These are phyloP conservation scores for Sparidentex hasta DNA, from an alignment of 2,797 vertebrate species.

Conservation along the genomic window DNA sequence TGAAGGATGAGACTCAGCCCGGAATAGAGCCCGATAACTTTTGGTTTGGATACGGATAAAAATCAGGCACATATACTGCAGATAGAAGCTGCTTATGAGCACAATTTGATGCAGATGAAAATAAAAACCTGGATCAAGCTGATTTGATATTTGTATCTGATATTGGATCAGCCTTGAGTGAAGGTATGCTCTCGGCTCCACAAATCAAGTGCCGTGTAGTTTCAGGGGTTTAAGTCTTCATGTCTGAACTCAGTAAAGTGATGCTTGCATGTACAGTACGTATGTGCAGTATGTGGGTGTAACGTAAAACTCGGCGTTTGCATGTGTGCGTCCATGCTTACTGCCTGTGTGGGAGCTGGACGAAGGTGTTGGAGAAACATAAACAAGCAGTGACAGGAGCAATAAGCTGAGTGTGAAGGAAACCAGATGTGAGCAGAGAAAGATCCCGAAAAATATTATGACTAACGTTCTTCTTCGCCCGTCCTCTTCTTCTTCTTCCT, in stretches of 20 bases:
- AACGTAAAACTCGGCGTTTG: not conserved
- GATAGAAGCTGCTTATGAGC: too few relatives aligned
- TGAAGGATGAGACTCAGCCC: too few relatives aligned
- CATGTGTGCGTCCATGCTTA: constrained; percentile 22
- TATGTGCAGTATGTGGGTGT: constrained; percentile 3
- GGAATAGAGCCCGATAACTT: too few relatives aligned
- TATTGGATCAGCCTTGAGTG: too few relatives aligned
- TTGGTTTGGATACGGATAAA: too few relatives aligned
- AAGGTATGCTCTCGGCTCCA: too few relatives aligned
- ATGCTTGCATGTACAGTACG: not conserved
- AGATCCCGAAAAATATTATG: constrained; percentile 54
- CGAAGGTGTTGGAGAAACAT: constrained; percentile 54
- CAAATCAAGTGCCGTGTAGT: not conserved
- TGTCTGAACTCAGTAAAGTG: not conserved
- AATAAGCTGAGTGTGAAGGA: constrained; percentile 73
- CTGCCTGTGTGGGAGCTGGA: constrained; percentile 40
- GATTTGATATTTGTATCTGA: too few relatives aligned
- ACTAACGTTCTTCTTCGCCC: constrained; percentile 18
- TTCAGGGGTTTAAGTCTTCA: not conserved
- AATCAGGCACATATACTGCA: too few relatives aligned
- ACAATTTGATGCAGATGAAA: too few relatives aligned
- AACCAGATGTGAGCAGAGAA: constrained; percentile 62
- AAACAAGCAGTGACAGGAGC: constrained; percentile 56
- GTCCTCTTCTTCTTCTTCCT: too few relatives aligned
- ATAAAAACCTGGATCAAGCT: not conserved